Conservation (phyloP, 2,888 invertebrate species). For the Melanophora roralis region DNA sequence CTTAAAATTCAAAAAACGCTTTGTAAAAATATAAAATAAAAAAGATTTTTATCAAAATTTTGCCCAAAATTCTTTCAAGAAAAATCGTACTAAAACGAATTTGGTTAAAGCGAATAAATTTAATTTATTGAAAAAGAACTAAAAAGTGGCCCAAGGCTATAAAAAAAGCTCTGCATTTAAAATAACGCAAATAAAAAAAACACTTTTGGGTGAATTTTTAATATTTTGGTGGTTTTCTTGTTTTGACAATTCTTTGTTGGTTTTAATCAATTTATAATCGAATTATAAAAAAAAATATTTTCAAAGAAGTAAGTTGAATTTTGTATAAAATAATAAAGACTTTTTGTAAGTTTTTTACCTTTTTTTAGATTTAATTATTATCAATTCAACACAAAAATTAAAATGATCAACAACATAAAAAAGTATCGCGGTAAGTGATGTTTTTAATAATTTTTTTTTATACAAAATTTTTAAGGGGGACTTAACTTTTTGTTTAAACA, state of each 20-base stretch:
- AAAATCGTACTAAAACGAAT: conserved; percentile 26
- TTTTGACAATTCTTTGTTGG: conserved; percentile 57
- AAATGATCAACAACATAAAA: neutral
- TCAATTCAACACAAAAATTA: neutral
- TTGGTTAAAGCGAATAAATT: conserved; percentile 25
- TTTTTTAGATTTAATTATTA: conserved; percentile 12
- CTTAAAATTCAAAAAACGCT: conserved; percentile 65
- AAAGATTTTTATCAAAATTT: conserved; percentile 62
- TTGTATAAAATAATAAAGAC: neutral
- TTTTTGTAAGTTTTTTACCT: neutral
- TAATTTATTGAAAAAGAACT: neutral
- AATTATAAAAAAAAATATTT: neutral
- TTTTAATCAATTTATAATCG: neutral
- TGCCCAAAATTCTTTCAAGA: conserved; percentile 54
- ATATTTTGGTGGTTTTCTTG: conserved; percentile 62
- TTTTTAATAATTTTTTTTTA: neutral
- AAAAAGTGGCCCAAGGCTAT: neutral
- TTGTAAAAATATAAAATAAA: conserved; percentile 62
- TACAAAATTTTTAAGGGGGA: too few relatives aligned
- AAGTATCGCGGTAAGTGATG: conserved; percentile 25
- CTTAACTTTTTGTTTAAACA: too few relatives aligned
- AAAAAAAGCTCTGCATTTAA: too few relatives aligned
- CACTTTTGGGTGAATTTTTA: conserved; percentile 56
- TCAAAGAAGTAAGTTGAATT: neutral
- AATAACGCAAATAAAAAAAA: conserved; percentile 16